Conservation (phyloP, 2,113 vertebrate species). For the Phaethon lepturus region DNA sequence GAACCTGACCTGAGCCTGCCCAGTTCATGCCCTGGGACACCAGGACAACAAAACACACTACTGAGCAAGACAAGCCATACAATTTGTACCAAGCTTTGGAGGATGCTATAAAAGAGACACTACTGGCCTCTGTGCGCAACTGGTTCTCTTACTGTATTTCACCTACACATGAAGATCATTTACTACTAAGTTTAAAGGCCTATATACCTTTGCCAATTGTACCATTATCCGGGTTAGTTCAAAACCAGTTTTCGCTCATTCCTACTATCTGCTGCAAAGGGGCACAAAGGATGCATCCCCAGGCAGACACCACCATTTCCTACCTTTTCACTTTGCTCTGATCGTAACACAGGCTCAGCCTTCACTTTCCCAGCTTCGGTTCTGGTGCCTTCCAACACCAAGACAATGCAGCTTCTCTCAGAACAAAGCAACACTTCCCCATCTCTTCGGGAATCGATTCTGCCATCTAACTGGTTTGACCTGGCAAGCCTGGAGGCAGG, state of each 20-base stretch:
- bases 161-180: neutral
- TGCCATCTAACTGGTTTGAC: neutral
- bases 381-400: neutral
- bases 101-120: neutral
- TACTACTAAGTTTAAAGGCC: neutral
- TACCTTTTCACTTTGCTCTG: neutral
- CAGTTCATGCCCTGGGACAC: neutral
- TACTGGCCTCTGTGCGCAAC: neutral
- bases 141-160: neutral
- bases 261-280: neutral
- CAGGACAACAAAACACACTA: neutral
- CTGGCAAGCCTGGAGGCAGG: neutral
- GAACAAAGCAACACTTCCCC: neutral
- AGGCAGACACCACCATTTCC: neutral
- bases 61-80: neutral
- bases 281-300: neutral
- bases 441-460: accelerated
- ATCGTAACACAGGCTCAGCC: neutral
- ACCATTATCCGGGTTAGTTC: neutral
- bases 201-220: neutral
- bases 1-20: neutral
- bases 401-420: neutral
- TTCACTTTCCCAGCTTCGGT: neutral
- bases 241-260: neutral
- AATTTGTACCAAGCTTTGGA: neutral